phyloP scores from a whole-genome alignment of 1,140 invertebrate species.

The Heliconius melpomene region DNA sequence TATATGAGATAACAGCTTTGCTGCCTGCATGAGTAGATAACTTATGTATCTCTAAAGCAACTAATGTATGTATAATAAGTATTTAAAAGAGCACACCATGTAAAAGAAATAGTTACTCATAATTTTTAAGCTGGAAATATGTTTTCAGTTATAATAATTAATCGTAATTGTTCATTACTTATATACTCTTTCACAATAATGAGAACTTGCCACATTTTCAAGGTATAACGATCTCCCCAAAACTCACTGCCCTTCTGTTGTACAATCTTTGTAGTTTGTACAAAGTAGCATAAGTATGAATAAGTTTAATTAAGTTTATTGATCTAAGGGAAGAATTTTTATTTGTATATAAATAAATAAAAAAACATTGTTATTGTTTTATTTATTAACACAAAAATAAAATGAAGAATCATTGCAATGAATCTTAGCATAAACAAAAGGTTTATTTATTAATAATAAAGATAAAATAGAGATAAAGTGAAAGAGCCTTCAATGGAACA shows the following conservation, averaged over 20 bases:
- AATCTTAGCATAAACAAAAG: too few relatives aligned
- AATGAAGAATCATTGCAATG: too few relatives aligned
- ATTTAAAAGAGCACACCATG: too few relatives aligned
- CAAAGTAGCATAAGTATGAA: slow-evolving; percentile 68
- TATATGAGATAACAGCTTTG: neutral
- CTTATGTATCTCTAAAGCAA: neutral
- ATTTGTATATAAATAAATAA: slow-evolving; percentile 79
- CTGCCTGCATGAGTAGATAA: neutral
- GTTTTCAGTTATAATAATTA: neutral
- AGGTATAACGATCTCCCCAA: slow-evolving; percentile 50
- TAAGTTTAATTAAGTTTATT: slow-evolving; percentile 70
- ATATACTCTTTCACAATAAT: slow-evolving; percentile 12
- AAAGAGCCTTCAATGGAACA: too few relatives aligned
- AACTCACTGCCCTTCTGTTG: slow-evolving; percentile 59
- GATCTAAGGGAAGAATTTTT: slow-evolving; percentile 69
- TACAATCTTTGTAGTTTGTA: slow-evolving; percentile 74
- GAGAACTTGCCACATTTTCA: slow-evolving; percentile 45
- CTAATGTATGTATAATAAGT: neutral
- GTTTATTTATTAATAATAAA: too few relatives aligned
- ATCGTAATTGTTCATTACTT: too few relatives aligned
- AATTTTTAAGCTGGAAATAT: neutral
- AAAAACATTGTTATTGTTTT: slow-evolving; percentile 30
- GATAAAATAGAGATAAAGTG: too few relatives aligned
- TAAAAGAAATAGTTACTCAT: neutral
- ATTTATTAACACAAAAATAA: slow-evolving; percentile 15